Conservation (phyloP, 2,797 vertebrate species). For the Gymnocypris eckloni region DNA sequence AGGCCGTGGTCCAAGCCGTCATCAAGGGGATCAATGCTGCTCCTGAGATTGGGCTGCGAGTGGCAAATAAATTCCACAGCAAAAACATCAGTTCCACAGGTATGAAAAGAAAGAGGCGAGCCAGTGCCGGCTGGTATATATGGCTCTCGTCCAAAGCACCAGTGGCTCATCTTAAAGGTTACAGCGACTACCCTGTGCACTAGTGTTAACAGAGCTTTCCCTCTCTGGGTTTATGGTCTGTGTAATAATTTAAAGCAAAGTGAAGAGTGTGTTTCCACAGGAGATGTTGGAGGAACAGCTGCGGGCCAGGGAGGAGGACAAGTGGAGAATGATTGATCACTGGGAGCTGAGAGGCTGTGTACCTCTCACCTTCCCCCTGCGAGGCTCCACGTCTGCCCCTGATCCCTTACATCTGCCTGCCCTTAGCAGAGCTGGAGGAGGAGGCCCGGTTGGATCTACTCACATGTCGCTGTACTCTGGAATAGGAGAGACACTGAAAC, state of each 20-base stretch:
- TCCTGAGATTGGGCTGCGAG: constrained; percentile 57
- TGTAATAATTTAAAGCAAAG: constrained; percentile 82
- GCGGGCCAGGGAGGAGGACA: constrained; percentile 79
- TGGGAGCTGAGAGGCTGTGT: constrained; percentile 74
- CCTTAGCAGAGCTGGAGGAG: constrained; percentile 44
- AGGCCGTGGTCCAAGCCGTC: constrained; percentile 57
- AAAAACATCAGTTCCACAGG: constrained; percentile 65
- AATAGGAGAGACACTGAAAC: constrained; percentile 19
- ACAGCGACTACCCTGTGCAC: constrained; percentile 76
- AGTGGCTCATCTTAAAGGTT: constrained; percentile 78
- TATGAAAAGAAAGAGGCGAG: constrained; percentile 50
- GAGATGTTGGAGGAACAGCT: constrained; percentile 74
- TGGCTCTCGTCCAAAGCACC: constrained; percentile 72
- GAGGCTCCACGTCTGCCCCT: constrained; percentile 70
- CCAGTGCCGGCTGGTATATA: constrained; percentile 73
- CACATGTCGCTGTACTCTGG: constrained; percentile 20
- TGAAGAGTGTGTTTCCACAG: constrained; percentile 75
- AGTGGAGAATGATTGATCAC: constrained; percentile 80
- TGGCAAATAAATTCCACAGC: constrained; percentile 73
- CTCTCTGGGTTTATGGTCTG: constrained; percentile 79
- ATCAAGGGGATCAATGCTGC: constrained; percentile 64
- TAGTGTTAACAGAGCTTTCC: constrained; percentile 78
- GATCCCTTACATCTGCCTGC: constrained; percentile 78
- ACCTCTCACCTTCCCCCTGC: constrained; percentile 68
- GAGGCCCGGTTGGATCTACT: constrained; percentile 47